A percentile compares a stretch with the other conserved stretches of the same genome.
These are phyloP conservation scores for Zosterops lateralis DNA, from an alignment of 2,113 vertebrate species.

Conservation along the genomic window DNA sequence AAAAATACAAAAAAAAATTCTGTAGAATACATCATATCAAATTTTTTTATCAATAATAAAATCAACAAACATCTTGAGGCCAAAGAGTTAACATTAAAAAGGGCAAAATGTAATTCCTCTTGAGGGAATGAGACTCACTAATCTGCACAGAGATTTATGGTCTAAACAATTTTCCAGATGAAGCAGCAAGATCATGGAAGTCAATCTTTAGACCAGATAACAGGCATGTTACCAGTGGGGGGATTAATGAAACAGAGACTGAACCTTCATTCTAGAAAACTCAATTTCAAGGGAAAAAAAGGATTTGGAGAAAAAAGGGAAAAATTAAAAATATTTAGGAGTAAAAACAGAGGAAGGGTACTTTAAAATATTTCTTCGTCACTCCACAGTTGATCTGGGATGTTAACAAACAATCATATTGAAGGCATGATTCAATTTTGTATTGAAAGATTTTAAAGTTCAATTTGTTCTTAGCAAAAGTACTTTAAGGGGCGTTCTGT, in stretches of 20 bases:
- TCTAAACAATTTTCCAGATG: constrained; percentile 18
- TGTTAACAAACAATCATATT: neutral
- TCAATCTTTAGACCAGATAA: constrained; percentile 15
- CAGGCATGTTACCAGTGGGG: neutral
- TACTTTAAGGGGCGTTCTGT: neutral
- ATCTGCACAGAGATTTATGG: constrained; percentile 32
- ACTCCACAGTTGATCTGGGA: neutral
- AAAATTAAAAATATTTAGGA: neutral
- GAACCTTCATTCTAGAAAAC: neutral
- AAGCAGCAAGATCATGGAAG: neutral
- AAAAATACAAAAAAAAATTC: neutral
- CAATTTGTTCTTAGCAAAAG: neutral
- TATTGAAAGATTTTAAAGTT: neutral
- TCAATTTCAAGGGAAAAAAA: neutral
- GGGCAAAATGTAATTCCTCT: constrained; percentile 13
- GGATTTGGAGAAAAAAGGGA: neutral
- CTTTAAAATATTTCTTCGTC: constrained; percentile 21
- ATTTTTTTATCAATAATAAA: constrained; percentile 67
- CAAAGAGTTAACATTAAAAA: constrained; percentile 55
- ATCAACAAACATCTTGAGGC: constrained; percentile 48
- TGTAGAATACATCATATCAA: constrained; percentile 57
- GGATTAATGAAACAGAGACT: neutral
- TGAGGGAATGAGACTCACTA: neutral
- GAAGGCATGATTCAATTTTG: neutral
- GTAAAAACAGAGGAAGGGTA: neutral